phyloP scores from a whole-genome alignment of 2,797 vertebrate species.

The Xiphorhynchus erythropygius region DNA sequence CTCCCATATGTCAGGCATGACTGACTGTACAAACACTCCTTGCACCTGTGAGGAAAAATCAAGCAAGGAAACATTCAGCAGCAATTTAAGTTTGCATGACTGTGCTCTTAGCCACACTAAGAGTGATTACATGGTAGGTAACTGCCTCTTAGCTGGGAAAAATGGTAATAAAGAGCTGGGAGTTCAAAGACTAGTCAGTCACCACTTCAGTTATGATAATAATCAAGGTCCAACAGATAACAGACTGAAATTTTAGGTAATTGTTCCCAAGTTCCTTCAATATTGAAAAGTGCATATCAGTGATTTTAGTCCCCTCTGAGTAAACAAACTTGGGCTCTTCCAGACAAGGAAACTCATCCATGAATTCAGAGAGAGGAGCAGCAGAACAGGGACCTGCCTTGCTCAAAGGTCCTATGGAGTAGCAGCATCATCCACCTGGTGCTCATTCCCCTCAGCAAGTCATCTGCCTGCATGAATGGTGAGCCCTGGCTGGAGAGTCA shows the following conservation, averaged over 20 bases:
- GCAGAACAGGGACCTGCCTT: background rate
- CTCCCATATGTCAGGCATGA: background rate
- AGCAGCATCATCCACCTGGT: background rate
- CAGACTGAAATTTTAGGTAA: background rate
- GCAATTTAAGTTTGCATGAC: background rate
- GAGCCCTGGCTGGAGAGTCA: background rate
- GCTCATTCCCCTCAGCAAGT: rapidly evolving
- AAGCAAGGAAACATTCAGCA: background rate
- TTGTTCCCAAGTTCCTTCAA: background rate
- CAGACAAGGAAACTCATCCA: background rate
- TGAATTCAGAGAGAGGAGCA: background rate
- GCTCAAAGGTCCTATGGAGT: background rate
- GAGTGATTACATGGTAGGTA: background rate
- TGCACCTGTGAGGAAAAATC: background rate
- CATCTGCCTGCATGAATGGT: background rate
- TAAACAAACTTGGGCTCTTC: background rate
- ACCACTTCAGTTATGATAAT: background rate
- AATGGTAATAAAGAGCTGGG: background rate
- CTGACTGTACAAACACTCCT: background rate
- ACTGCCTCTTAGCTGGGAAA: background rate
- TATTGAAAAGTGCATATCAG: background rate
- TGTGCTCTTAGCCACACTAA: background rate
- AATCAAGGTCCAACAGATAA: background rate
- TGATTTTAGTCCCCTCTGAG: background rate
- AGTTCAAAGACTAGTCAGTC: background rate